Percentiles rank a stretch among this genome's conserved stretches.
phyloP scores from a whole-genome alignment of 2,888 invertebrate species.

The Gortyna flavago region DNA sequence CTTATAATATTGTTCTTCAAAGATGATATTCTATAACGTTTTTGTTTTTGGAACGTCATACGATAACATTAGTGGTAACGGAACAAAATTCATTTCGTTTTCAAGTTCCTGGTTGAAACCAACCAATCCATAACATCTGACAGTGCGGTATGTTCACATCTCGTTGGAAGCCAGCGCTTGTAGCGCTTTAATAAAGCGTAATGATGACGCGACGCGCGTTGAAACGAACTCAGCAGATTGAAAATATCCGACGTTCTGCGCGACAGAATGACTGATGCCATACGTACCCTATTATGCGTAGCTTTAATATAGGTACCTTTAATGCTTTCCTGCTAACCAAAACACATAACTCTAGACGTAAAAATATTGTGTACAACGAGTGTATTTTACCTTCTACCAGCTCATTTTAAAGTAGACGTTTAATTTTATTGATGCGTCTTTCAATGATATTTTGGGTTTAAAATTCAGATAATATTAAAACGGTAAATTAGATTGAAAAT shows the following conservation, averaged over 20 bases:
- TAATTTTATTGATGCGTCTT: constrained; percentile 47
- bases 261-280: constrained; percentile 69
- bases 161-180: constrained; percentile 50
- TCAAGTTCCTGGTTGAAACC: no score
- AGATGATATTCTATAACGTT: no score
- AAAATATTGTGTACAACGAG: constrained; percentile 52
- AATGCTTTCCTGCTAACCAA: constrained; percentile 68
- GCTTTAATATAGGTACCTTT: constrained; percentile 67
- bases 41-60: no score
- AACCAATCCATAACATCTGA: constrained; percentile 30
- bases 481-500: constrained; percentile 11
- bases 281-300: constrained; percentile 61
- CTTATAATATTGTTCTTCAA: no score
- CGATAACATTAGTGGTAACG: no score
- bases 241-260: constrained; percentile 67
- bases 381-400: constrained; percentile 52
- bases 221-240: constrained; percentile 64
- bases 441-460: constrained; percentile 23
- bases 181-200: constrained; percentile 69
- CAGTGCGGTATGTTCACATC: constrained; percentile 37
- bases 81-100: no score
- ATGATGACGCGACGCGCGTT: constrained; percentile 62
- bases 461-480: constrained; percentile 29
- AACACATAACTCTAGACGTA: constrained; percentile 49
- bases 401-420: constrained; percentile 29